These are phyloP conservation scores for Melipona quadrifasciata DNA, from an alignment of 1,140 invertebrate genomes.

Conservation along the genomic window DNA sequence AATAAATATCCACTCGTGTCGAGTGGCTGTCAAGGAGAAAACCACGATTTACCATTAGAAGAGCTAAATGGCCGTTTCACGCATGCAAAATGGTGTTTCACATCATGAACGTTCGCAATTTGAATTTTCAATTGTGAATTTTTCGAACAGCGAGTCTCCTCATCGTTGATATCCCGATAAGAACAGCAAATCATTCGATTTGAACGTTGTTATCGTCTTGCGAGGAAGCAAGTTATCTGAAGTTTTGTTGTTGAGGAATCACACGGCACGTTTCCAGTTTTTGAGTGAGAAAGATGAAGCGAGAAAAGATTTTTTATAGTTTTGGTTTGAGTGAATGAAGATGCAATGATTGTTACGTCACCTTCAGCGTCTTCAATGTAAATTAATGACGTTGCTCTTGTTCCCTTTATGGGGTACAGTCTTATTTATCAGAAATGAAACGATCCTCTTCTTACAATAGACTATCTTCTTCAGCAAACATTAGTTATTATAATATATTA, in stretches of 20 bases:
- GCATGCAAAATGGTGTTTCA: background rate
- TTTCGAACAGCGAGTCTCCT: background rate
- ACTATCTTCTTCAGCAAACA: too few relatives aligned
- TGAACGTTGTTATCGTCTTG: background rate
- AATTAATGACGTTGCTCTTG: background rate
- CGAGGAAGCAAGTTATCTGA: background rate
- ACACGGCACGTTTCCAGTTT: background rate
- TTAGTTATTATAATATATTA: too few relatives aligned
- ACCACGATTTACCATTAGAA: background rate
- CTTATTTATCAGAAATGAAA: background rate
- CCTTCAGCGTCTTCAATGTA: background rate
- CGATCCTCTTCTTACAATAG: too few relatives aligned
- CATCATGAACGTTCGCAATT: background rate
- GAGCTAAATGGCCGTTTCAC: background rate
- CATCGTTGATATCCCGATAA: background rate
- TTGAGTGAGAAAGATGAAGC: background rate
- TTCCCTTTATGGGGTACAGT: background rate
- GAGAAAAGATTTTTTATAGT: background rate
- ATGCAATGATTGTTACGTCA: background rate
- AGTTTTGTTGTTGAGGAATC: slow-evolving; percentile 4
- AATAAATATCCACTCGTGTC: background rate
- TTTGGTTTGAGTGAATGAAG: background rate
- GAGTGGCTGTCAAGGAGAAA: background rate
- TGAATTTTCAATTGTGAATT: background rate
- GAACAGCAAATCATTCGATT: background rate